Percentiles rank a stretch among this genome's conserved stretches.
Conservation (phyloP, 2,113 vertebrate species). For the Sander vitreus region DNA sequence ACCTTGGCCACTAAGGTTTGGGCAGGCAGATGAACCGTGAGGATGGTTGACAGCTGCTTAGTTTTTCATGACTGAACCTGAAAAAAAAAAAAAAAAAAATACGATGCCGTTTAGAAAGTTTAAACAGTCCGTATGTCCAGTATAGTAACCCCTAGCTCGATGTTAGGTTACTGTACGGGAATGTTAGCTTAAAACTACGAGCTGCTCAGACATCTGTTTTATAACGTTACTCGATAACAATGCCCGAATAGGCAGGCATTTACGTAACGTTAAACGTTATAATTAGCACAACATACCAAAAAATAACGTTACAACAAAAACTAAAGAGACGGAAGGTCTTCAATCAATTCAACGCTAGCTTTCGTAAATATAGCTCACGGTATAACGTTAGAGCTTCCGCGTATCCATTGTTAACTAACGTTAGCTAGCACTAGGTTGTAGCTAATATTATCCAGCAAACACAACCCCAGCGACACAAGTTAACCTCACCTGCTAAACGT, state of each 20-base stretch:
- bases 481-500: background rate
- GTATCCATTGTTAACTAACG: background rate
- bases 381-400: background rate
- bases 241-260: background rate
- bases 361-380: background rate
- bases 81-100: background rate
- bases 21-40: background rate
- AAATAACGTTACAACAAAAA: background rate
- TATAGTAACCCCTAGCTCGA: background rate
- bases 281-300: background rate
- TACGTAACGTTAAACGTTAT: too few species aligned
- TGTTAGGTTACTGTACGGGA: too few species aligned
- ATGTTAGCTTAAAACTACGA: background rate
- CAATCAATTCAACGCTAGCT: too few species aligned
- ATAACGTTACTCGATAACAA: background rate
- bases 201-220: background rate
- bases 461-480: constrained; percentile 2
- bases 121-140: background rate
- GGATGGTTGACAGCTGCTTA: constrained; percentile 10
- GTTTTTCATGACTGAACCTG: constrained; percentile 9
- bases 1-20: background rate
- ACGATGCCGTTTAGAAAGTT: background rate
- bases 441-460: constrained; percentile 19
- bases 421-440: constrained; percentile 9
- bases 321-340: fast-evolving